A percentile compares a stretch with the other conserved stretches of the same genome.
phyloP scores from a whole-genome alignment of 2,113 vertebrate species.

The Hepsetus odoe region DNA sequence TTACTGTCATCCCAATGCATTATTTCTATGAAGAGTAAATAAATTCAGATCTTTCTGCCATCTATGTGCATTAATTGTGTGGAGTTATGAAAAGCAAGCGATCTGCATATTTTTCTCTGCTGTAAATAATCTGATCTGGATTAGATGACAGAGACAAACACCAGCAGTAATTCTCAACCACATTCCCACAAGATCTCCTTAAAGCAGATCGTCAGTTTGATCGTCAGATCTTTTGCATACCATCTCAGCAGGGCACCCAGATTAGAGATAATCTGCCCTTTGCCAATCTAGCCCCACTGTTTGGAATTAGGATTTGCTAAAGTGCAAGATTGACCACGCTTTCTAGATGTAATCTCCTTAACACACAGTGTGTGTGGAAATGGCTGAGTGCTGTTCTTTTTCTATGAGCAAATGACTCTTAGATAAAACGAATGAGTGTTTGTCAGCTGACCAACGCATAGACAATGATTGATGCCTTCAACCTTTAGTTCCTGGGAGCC shows the following conservation, averaged over 20 bases:
- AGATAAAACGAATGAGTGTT: neutral
- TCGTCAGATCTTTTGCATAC: conserved; percentile 10
- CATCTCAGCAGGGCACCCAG: conserved; percentile 10
- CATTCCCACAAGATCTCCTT: neutral
- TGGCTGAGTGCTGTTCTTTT: neutral
- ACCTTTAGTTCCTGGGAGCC: conserved; percentile 38
- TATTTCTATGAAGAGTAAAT: no score
- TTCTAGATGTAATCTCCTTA: conserved; percentile 26
- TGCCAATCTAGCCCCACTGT: neutral
- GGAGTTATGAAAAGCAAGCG: neutral
- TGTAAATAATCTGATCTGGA: conserved; percentile 23
- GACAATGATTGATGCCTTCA: conserved; percentile 34
- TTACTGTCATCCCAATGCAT: no score
- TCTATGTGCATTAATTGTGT: neutral
- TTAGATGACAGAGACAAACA: conserved; percentile 6
- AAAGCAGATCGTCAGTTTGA: neutral
- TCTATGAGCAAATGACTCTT: conserved; percentile 13
- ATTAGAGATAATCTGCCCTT: conserved; percentile 11
- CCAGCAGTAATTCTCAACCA: conserved; percentile 11
- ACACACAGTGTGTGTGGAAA: neutral
- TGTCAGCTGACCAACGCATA: neutral
- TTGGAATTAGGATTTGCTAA: conserved; percentile 29
- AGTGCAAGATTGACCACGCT: conserved; percentile 1
- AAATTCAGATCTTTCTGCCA: no score
- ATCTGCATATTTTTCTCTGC: neutral